phyloP scores from a whole-genome alignment of 64 coral and sea anemone genomes.

The Pocillopora damicornis region DNA sequence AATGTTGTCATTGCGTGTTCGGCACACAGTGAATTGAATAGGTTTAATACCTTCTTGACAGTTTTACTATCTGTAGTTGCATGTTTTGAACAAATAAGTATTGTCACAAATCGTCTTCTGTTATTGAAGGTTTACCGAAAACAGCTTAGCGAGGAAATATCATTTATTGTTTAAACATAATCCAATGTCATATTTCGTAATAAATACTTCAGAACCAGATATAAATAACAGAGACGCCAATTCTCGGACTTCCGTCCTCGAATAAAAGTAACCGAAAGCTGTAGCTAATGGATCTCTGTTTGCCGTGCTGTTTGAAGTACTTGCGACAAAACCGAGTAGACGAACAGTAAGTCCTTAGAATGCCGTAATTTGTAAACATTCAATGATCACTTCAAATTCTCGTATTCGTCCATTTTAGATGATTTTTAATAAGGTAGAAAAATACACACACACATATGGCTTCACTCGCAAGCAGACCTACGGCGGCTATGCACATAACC shows the following conservation, averaged over 20 bases:
- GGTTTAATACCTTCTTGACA: constrained; percentile 17
- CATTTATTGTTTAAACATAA: not conserved
- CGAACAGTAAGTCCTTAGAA: constrained; percentile 4
- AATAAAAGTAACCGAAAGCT: constrained; percentile 23
- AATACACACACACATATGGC: not conserved
- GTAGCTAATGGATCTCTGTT: constrained; percentile 32
- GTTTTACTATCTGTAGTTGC: constrained; percentile 25
- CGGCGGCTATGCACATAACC: too few species aligned
- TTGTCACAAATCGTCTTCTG: not conserved
- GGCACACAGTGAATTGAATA: not conserved
- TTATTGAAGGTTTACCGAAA: constrained; percentile 1
- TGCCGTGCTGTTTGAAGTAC: not conserved
- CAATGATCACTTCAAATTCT: not conserved
- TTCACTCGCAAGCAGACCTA: not conserved
- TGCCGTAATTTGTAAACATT: constrained; percentile 41
- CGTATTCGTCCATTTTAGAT: not conserved
- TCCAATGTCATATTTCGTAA: not conserved
- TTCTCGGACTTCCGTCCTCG: not conserved
- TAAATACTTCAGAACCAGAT: not conserved
- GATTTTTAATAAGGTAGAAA: not conserved
- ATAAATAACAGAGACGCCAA: not conserved
- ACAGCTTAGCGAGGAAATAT: constrained; percentile 1
- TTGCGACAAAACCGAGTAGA: not conserved
- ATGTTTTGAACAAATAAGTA: not conserved
- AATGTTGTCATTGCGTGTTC: constrained; percentile 25